These are phyloP conservation scores for Hippocampus kuda DNA, from an alignment of 2,797 vertebrate genomes.

Conservation along the genomic window DNA sequence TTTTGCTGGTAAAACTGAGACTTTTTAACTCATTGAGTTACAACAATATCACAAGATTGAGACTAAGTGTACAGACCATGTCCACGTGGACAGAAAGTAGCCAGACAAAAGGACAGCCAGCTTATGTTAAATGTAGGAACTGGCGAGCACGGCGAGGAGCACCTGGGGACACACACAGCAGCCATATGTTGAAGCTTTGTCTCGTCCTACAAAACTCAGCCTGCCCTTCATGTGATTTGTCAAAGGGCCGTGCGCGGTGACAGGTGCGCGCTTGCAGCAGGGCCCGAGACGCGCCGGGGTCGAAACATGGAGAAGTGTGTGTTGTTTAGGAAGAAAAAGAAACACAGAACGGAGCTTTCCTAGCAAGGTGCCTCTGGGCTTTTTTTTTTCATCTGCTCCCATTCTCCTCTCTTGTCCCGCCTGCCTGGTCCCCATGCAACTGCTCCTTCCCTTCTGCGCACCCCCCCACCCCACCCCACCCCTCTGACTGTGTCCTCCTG, in stretches of 20 bases:
- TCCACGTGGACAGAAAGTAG: constrained; percentile 21
- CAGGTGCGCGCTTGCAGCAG: constrained; percentile 58
- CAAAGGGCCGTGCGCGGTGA: constrained; percentile 70
- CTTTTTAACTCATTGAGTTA: constrained; percentile 1
- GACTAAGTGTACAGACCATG: neutral
- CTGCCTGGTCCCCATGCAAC: constrained; percentile 10
- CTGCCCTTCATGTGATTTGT: constrained; percentile 95
- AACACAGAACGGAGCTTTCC: constrained; percentile 23
- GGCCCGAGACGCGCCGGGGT: constrained; percentile 41
- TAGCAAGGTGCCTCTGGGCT: constrained; percentile 57
- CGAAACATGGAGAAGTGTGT: constrained; percentile 33
- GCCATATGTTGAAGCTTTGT: constrained; percentile 97
- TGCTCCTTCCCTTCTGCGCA: too few relatives aligned
- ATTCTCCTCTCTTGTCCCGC: constrained; percentile 5
- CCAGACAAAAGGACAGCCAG: constrained; percentile 39
- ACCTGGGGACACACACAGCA: constrained; percentile 73
- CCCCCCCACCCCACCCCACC: neutral
- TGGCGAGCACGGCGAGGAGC: constrained; percentile 50
- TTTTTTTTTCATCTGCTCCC: constrained; percentile 32
- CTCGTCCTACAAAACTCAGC: constrained; percentile 96
- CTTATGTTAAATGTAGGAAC: constrained; percentile 62
- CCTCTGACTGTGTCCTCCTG: constrained; percentile 55
- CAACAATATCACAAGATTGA: neutral
- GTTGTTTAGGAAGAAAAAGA: constrained; percentile 16
- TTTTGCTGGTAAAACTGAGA: neutral